Base-by-base conservation (phyloP, 2,113 vertebrate genomes). In the Indri indri region DNA sequence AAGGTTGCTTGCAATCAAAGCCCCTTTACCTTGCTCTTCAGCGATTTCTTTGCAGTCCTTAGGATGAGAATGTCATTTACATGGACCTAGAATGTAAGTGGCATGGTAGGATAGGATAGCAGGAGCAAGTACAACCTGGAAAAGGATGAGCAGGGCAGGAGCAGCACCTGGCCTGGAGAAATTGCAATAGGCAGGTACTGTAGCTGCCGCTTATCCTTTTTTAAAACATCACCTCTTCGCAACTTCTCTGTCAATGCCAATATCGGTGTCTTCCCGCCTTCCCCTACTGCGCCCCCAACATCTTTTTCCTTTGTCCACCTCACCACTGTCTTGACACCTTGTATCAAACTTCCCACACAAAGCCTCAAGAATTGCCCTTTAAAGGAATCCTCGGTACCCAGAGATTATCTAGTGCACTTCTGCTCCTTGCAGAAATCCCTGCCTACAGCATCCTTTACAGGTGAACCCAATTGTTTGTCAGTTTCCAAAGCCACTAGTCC, bases 181-280 rank as follows among this genome's bases (percentile, higher is more conserved):
- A 37, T 0, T 9, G 30, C 68, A 22, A 22, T 6, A 20, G 12
- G 18, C 14, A 40, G 54, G 47, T 63, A 10, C 22, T 18, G n/a
- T 30, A 37, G 22, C 59, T 13, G 57, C 3, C 17, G 17, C 34
- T n/a, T 17, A 16, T n/a, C 66, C 27, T 5, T 27, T 76, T 30
- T 14, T 25, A 63, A 34, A 23, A 45, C 68, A 30, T 52, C 68
- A 7, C 40, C 20, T 52, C 32, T 42, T 37, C 23, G 32, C 84
- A n/a, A 2, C 34, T 23, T 50, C 61, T 8, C n/a, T 63, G 5
- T 71, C 47, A 30, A 30, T 1, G 18, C 71, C 37, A 16, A 0
- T 12, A 8, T 7, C 0, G 3, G 34, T 5, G 32, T 8, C 37
- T 57, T 10, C 2, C 0, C 6, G 37, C 10, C 52, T 63, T 30